These are phyloP conservation scores for Barypeithes pellucidus DNA, from an alignment of 2,888 invertebrate genomes.

Conservation along the genomic window DNA sequence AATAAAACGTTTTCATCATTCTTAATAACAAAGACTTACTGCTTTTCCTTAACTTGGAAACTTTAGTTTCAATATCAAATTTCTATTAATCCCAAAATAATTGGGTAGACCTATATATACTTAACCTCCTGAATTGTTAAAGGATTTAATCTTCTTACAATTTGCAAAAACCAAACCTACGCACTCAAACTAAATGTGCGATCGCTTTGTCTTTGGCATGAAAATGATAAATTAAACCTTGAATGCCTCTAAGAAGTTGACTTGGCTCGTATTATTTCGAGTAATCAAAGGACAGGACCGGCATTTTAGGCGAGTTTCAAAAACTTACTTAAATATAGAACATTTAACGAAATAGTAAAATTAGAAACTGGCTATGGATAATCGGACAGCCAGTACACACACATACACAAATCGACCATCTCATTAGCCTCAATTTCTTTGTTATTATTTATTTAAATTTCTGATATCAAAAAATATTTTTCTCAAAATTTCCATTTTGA, in stretches of 20 bases:
- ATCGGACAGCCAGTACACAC: too few relatives aligned
- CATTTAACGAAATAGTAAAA: too few relatives aligned
- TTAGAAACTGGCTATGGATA: too few relatives aligned
- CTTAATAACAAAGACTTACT: too few relatives aligned
- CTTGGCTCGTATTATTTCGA: constrained; percentile 46
- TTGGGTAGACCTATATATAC: constrained; percentile 18
- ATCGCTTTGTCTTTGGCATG: constrained; percentile 52
- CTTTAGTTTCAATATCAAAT: not conserved
- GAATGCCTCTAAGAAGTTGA: constrained; percentile 50
- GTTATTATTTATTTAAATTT: too few relatives aligned
- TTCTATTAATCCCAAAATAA: constrained; percentile 36
- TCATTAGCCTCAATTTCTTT: too few relatives aligned
- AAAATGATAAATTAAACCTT: constrained; percentile 53
- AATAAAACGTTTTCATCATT: too few relatives aligned
- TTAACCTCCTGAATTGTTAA: constrained; percentile 26
- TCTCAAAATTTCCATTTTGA: too few relatives aligned
- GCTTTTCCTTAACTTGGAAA: too few relatives aligned
- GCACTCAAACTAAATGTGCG: constrained; percentile 39
- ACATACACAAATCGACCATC: too few relatives aligned
- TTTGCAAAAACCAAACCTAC: constrained; percentile 48
- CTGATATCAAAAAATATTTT: too few relatives aligned
- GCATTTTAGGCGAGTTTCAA: not conserved
- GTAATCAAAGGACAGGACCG: constrained; percentile 38
- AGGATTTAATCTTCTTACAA: constrained; percentile 51
- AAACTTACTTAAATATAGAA: too few relatives aligned